phyloP scores from a whole-genome alignment of 92 coral and sea anemone species.

The Palythoa grandis region DNA sequence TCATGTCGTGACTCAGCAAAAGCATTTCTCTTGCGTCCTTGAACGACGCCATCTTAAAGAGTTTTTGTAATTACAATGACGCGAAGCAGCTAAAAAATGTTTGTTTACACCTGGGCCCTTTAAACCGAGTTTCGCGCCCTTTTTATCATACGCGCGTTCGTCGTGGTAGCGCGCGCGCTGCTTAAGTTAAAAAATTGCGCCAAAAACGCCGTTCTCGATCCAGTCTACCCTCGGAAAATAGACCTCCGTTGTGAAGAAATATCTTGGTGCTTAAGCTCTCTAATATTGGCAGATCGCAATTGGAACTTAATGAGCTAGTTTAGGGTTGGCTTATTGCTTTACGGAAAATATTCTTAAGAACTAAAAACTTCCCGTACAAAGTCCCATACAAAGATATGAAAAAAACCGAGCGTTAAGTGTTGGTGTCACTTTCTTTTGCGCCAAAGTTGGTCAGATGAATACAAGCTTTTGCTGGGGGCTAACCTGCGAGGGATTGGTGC shows the following conservation, averaged over 20 bases:
- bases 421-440: no score
- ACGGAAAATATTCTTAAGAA: no score
- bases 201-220: conserved; percentile 25
- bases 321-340: no score
- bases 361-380: no score
- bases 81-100: not conserved
- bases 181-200: conserved; percentile 14
- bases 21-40: not conserved
- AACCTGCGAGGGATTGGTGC: no score
- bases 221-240: conserved; percentile 4
- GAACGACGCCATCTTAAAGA: not conserved
- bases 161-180: conserved; percentile 13
- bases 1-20: not conserved
- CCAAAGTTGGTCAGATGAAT: no score
- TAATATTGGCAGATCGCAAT: no score
- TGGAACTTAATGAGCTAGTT: no score
- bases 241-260: conserved; percentile 20
- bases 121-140: not conserved
- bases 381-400: no score
- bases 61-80: not conserved
- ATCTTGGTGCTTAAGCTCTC: conserved; percentile 1
- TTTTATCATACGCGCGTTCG: not conserved
- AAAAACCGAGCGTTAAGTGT: no score
- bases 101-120: not conserved
- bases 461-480: no score